Evolutionary conservation across 2,113 vertebrate species (phyloP), one percentile per base, ranked within the genome.

Genomic region (Lampris megalopsis): DNA sequence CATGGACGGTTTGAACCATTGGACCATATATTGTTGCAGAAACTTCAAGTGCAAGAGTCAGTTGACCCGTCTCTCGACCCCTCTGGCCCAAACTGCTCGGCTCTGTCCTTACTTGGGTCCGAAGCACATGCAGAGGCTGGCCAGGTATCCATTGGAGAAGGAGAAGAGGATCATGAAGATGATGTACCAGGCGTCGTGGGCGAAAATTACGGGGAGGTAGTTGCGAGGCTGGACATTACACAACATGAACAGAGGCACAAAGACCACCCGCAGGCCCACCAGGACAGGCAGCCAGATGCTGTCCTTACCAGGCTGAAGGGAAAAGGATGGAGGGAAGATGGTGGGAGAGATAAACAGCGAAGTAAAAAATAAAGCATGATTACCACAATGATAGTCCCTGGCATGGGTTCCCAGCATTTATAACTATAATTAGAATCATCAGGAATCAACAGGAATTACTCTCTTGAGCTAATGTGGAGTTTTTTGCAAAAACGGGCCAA

Each of bases 91-190:
- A 42, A 24, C 24, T 6, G 38, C 13, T 2, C 38, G 3, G 6
- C 47, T 59, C 3, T 3, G 6, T 13, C 13, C 96, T 97, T 89
- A 99, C 98, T 98, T 99, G 85, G 98, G 97, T 72, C 98, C 98
- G 0, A 96, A 99, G 94, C 97, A 98, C 98, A 99, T 99, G 94
- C 97, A 99, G 72, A 99, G 96, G 75, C 97, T 99, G 94, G 97
- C 97, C 84, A 99, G 93, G 94, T 99, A 99, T 83, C 98, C 97
- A 0, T 98, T 99, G 94, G 96, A 97, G 90, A 97, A 92, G 89
- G 97, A 92, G 83, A 99, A 99, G 83, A 97, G 3, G 41, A 96
- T 92, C 95, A 99, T 97, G 95, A 99, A 97, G 91, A 94, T 0
- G 87, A 98, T 97, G 95, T 95, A 99, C 96, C 95, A 98, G 90